Evolutionary conservation across 2,113 vertebrate genomes (phyloP).

Genomic region (Pithys albifrons): DNA sequence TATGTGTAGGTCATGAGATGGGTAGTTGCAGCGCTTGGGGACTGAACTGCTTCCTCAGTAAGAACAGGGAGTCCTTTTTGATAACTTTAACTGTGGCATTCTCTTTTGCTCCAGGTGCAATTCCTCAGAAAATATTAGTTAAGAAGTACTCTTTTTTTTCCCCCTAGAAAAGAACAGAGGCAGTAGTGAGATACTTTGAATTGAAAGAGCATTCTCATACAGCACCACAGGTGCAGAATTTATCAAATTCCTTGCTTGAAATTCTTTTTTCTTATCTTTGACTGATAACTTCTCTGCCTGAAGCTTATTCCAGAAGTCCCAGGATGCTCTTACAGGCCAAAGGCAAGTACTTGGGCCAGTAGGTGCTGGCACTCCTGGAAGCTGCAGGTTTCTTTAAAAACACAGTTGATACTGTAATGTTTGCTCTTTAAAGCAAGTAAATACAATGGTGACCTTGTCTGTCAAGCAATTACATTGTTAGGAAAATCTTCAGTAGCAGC

Average conservation of each 20-base stretch:
- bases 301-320: background rate
- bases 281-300: background rate
- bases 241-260: background rate
- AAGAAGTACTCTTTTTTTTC: background rate
- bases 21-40: rapidly evolving
- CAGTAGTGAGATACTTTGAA: background rate
- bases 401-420: background rate
- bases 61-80: background rate
- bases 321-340: background rate
- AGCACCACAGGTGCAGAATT: background rate
- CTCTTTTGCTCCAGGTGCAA: background rate
- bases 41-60: background rate
- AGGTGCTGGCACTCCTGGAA: background rate
- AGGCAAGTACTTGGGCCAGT: background rate
- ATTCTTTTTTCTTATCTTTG: background rate
- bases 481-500: background rate
- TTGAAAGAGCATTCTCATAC: background rate
- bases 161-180: background rate
- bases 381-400: background rate
- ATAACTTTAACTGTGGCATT: background rate
- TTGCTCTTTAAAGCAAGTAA: background rate
- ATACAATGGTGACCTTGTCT: background rate
- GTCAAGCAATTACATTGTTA: background rate
- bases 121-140: background rate
- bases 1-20: background rate